A percentile compares a stretch with the other conserved stretches of the same genome.
phyloP scores from a whole-genome alignment of 2,888 invertebrate genomes.

The Brassicogethes aeneus region DNA sequence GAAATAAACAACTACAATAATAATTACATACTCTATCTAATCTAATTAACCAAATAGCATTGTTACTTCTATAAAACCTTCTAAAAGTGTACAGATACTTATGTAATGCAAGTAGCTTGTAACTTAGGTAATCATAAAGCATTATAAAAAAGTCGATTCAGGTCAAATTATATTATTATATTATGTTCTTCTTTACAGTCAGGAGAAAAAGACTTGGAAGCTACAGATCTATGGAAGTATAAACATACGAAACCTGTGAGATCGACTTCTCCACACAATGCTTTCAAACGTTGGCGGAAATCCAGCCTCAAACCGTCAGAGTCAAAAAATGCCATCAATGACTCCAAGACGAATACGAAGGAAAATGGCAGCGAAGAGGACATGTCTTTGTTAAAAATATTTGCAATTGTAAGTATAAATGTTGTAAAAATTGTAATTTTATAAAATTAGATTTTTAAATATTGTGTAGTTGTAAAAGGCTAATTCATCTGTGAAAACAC shows the following conservation, averaged over 20 bases:
- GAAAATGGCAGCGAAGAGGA: conserved; percentile 34
- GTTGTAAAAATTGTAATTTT: neutral
- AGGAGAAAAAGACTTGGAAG: conserved; percentile 37
- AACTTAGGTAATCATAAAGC: no score
- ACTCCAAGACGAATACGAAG: conserved; percentile 15
- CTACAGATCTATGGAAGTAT: conserved; percentile 36
- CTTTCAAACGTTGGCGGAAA: conserved; percentile 38
- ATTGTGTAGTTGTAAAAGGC: no score
- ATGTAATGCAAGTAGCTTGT: no score
- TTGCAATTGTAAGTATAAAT: conserved; percentile 65
- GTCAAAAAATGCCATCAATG: conserved; percentile 22
- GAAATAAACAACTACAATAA: no score
- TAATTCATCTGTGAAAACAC: no score
- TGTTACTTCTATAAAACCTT: no score
- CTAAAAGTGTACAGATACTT: no score
- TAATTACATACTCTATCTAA: no score
- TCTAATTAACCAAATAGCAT: no score
- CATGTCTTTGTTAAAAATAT: conserved; percentile 56
- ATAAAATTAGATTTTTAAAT: neutral
- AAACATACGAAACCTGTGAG: conserved; percentile 27
- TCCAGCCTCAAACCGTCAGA: conserved; percentile 23
- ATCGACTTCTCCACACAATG: conserved; percentile 32
- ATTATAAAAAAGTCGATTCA: no score
- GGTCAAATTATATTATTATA: no score
- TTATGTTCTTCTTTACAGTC: conserved; percentile 30